These are phyloP conservation scores for Willowsia nigromaculata DNA, from an alignment of 2,888 invertebrate species.

Conservation along the genomic window DNA sequence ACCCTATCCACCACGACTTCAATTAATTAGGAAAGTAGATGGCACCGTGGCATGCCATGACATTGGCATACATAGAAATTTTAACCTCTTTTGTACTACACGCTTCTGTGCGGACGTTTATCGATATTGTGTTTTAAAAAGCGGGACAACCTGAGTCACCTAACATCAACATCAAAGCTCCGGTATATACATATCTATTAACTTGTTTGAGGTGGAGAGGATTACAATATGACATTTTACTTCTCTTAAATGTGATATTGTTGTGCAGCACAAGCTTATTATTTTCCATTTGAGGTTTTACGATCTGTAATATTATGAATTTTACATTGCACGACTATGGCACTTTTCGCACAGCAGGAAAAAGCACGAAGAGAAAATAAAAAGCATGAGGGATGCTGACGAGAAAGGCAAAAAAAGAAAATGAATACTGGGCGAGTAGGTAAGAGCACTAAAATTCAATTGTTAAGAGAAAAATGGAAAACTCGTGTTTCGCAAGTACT, in stretches of 20 bases:
- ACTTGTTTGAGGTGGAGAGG: not conserved
- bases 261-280: not conserved
- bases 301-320: conserved; percentile 8
- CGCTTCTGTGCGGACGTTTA: not conserved
- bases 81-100: not conserved
- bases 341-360: conserved; percentile 46
- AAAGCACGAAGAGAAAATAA: conserved; percentile 50
- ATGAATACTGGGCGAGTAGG: not conserved
- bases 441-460: not conserved
- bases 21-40: conserved; percentile 17
- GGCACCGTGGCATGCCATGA: not conserved
- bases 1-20: conserved; percentile 12
- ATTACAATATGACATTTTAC: not conserved
- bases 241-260: not conserved
- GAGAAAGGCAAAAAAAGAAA: not conserved
- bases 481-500: not conserved
- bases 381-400: not conserved
- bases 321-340: conserved; percentile 25
- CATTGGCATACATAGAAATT: not conserved
- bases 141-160: too few species aligned
- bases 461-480: not conserved
- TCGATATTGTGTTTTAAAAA: not conserved
- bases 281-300: conserved; percentile 14
- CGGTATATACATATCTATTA: too few species aligned
- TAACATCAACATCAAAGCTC: too few species aligned